A percentile compares a stretch with the other conserved stretches of the same genome.
Evolutionary conservation across 2,888 invertebrate genomes (phyloP).

Genomic region (Scaptomyza caliginosa): DNA sequence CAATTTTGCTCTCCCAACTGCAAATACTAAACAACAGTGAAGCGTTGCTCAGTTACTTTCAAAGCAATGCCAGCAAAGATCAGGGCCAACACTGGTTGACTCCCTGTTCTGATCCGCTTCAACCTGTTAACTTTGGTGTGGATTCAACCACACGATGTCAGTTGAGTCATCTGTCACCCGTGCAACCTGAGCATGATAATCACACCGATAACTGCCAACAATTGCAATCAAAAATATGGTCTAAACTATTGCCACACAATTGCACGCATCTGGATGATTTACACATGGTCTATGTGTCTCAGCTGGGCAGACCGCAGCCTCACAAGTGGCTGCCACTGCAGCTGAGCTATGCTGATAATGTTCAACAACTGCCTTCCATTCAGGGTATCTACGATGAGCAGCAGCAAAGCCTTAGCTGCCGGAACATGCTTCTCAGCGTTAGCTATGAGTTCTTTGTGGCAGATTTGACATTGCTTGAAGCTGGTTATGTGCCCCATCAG

Average conservation of each 20-base stretch:
- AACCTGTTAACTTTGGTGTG: constrained; percentile 76
- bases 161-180: constrained; percentile 49
- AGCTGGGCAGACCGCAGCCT: constrained; percentile 77
- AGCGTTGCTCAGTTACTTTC: constrained; percentile 71
- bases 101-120: constrained; percentile 33
- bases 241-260: constrained; percentile 52
- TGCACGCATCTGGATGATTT: constrained; percentile 44
- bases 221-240: constrained; percentile 69
- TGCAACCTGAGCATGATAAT: constrained; percentile 51
- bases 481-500: constrained; percentile 62
- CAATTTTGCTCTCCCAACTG: constrained; percentile 72
- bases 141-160: constrained; percentile 75
- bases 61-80: constrained; percentile 34
- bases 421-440: constrained; percentile 80
- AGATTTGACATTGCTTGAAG: constrained; percentile 39
- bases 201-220: constrained; percentile 77
- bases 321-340: constrained; percentile 76
- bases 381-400: constrained; percentile 63
- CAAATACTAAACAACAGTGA: constrained; percentile 61
- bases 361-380: constrained; percentile 41
- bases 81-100: constrained; percentile 41
- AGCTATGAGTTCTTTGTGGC: constrained; percentile 79
- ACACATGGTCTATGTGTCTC: constrained; percentile 68
- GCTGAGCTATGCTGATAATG: constrained; percentile 50
- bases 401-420: constrained; percentile 77